Evolutionary conservation across 37 sponge, comb jelly and placozoan genomes (phyloP).

Genomic region (Corticium candelabrum): DNA sequence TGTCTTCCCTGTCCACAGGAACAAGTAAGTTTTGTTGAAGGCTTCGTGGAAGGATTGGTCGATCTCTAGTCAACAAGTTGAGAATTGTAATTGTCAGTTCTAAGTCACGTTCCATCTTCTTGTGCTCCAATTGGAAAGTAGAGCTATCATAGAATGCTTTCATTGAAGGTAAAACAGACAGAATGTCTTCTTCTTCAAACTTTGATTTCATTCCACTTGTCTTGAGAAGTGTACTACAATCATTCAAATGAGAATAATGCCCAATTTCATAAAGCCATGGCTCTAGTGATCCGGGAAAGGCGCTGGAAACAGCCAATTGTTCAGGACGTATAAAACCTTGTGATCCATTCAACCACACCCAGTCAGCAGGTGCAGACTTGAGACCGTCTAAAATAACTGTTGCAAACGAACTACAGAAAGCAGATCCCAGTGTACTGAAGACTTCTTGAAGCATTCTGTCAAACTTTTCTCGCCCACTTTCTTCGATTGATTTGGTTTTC

Average conservation of each 20-base stretch:
- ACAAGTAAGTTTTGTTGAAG: background rate
- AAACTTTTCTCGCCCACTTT: background rate
- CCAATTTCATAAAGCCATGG: background rate
- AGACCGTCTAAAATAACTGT: too few species aligned
- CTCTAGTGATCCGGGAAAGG: background rate
- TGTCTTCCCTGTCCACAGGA: constrained; percentile 3
- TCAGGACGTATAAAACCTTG: background rate
- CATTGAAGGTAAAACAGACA: background rate
- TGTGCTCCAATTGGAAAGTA: background rate
- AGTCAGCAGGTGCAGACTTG: background rate
- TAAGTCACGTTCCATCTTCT: background rate
- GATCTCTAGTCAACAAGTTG: background rate
- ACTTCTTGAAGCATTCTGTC: background rate
- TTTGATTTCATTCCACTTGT: background rate
- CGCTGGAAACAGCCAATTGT: background rate
- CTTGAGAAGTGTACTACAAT: background rate
- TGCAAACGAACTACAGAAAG: background rate
- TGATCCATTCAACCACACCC: background rate
- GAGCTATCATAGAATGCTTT: background rate
- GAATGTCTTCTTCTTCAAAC: background rate
- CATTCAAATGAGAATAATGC: background rate
- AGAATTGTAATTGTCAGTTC: background rate
- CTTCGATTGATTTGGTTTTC: background rate
- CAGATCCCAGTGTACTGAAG: background rate
- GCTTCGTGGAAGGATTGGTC: background rate